Conservation (phyloP, 2,113 vertebrate species). For the Aspiorhynchus laticeps region DNA sequence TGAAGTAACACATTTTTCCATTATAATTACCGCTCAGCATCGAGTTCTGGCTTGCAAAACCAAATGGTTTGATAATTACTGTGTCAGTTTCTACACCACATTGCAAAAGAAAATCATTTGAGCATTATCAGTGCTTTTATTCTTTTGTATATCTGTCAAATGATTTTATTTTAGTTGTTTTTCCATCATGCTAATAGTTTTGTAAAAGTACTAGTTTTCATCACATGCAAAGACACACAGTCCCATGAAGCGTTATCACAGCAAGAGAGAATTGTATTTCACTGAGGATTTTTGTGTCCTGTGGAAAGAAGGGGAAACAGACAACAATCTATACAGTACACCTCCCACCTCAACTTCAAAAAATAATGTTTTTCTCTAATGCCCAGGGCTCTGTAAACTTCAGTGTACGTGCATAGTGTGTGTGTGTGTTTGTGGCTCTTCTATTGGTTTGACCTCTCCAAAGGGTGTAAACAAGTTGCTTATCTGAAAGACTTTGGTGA, state of each 20-base stretch:
- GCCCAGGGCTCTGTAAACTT: neutral
- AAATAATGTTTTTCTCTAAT: neutral
- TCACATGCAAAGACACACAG: neutral
- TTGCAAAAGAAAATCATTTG: neutral
- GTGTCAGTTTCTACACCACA: neutral
- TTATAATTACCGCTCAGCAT: neutral
- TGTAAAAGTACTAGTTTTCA: neutral
- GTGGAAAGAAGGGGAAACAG: neutral
- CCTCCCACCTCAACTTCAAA: neutral
- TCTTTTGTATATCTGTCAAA: neutral
- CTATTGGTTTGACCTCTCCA: neutral
- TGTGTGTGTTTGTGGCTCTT: neutral
- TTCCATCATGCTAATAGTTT: neutral
- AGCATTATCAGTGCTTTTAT: neutral
- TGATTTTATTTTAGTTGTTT: neutral
- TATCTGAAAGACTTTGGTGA: neutral
- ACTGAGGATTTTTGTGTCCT: neutral
- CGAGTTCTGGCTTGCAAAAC: neutral
- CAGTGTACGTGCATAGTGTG: neutral
- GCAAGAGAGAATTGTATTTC: neutral
- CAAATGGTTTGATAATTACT: neutral
- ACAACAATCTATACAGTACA: neutral
- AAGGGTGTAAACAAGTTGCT: slow-evolving; percentile 11
- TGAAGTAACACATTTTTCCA: neutral
- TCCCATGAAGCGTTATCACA: neutral